Evolutionary conservation across 2,888 invertebrate genomes (phyloP).

Genomic region (Girardia tigrina): DNA sequence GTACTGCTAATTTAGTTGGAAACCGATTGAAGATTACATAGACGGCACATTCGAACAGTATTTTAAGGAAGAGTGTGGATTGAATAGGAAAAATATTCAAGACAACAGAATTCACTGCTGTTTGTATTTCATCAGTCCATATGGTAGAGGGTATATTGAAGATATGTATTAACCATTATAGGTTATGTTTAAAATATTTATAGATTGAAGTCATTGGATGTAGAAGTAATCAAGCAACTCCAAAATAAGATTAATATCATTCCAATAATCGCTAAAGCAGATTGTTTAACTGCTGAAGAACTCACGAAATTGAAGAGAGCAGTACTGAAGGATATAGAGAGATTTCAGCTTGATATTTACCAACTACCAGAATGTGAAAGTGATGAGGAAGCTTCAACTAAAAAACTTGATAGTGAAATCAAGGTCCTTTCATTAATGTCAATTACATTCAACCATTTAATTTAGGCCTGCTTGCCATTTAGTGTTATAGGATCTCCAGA

Average conservation of each 20-base stretch:
- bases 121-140: slow-evolving; percentile 50
- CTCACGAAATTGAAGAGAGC: slow-evolving; percentile 44
- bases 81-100: slow-evolving; percentile 84
- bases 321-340: slow-evolving; percentile 70
- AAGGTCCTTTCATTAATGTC: slow-evolving; percentile 15
- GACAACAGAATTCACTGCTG: slow-evolving; percentile 91
- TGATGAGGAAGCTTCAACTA: slow-evolving; percentile 85
- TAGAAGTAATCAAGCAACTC: slow-evolving; percentile 48
- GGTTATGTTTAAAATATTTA: neutral
- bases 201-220: slow-evolving; percentile 49
- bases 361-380: slow-evolving; percentile 85
- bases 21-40: slow-evolving; percentile 83
- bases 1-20: too few species aligned
- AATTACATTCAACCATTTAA: neutral
- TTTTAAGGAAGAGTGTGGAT: slow-evolving; percentile 66
- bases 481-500: slow-evolving; percentile 92
- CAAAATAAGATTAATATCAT: slow-evolving; percentile 51
- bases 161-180: neutral
- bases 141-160: slow-evolving; percentile 47
- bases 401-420: slow-evolving; percentile 50
- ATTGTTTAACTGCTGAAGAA: slow-evolving; percentile 48
- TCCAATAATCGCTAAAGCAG: slow-evolving; percentile 50
- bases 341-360: slow-evolving; percentile 80
- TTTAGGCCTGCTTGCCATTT: slow-evolving; percentile 74
- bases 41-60: slow-evolving; percentile 76